Evolutionary conservation across 2,797 vertebrate species (phyloP), one percentile per base, ranked within the genome.

Genomic region (Rhynchonycteris naso): DNA sequence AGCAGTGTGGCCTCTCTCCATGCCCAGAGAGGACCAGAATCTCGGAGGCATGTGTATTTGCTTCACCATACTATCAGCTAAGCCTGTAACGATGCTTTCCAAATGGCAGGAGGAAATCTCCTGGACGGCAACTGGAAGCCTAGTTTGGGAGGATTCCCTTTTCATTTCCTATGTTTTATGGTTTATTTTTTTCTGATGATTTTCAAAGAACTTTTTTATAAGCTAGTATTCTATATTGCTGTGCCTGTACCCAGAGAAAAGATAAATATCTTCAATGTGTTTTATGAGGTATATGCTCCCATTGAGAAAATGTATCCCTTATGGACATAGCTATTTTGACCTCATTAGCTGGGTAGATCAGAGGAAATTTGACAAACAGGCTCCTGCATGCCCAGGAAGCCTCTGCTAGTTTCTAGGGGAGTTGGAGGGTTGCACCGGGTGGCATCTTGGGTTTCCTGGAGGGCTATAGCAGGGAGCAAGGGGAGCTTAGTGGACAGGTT

Each of bases 231-330:
- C 90, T 97, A 96, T 96, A 97, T 93, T 97, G 90, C 93, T 96
- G 90, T 92, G 91, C 79, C 93, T 97, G 93, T 95, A 83, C 93
- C 96, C 82, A 5, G 69, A 96, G 90, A 95, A 96, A 96, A 97
- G 94, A 97, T 97, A 97, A 96, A 97, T 97, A 97, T 97, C 95
- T 97, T 96, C 97, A 97, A 65, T 96, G 95, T 97, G 96, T 96
- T 97, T 96, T 95, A 92, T 83, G 79, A 92, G 93, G 75, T 95
- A 95, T 95, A 93, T 81, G 83, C 76, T 94, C 95, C 93, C 90
- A 95, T 97, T 89, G 96, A 97, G 96, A 95, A 97, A 97, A 97
- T 94, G 88, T 96, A 95, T 97, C 92, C 96, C 97, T 97, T 92
- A 97, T 82, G 97, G 96, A 95, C 61, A 0, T 84, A 87, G 95